Evolutionary conservation across 2,888 invertebrate genomes (phyloP), one percentile per base, ranked within the genome.

Genomic region (Acrobasis suavella): DNA sequence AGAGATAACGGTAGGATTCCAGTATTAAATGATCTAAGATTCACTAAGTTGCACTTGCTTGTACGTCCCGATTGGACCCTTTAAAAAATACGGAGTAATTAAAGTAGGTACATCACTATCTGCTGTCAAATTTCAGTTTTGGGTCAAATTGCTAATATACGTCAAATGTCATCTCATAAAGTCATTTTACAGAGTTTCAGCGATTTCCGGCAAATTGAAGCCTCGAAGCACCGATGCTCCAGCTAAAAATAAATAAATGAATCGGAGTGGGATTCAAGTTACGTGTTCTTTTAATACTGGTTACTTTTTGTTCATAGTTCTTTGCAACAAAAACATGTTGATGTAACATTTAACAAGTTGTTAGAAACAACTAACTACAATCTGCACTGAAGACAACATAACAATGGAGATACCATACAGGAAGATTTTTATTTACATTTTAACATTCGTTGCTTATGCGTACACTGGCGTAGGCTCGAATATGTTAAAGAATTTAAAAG

Each of bases 401-500:
- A 52, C 10, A 60, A 96, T 96, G 96, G 95, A 96, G 76, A 93
- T 96, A 71, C 94, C 95, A 0, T 96, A 96, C 78, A 95, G 94
- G 81, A 96, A 96, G 86, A 87, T 96, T 51, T 93, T 95, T 32
- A 94, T 97, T 74, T 97, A 97, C 81, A 78, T 93, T 15, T 78
- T 97, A 72, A 96, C 97, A 50, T 96, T 97, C 81, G 84, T 95
- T 65, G 96, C 95, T 0, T 97, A 97, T 78, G 95, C 96, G 0
- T 97, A 96, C 85, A 95, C 96, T 49, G 97, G 96, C 16, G 95
- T 96, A 82, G 97, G 97, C 10, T 95, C 96, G 39, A 95, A 94
- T 71, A 93, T 96, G 75, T 88, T 96, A 67, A 89, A 93, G 65
- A 96, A 96, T 86, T 86, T 97, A 65, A 94, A 95, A 72, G 97